Base-by-base conservation (phyloP, 2,113 vertebrate species). In the Riparia riparia region DNA sequence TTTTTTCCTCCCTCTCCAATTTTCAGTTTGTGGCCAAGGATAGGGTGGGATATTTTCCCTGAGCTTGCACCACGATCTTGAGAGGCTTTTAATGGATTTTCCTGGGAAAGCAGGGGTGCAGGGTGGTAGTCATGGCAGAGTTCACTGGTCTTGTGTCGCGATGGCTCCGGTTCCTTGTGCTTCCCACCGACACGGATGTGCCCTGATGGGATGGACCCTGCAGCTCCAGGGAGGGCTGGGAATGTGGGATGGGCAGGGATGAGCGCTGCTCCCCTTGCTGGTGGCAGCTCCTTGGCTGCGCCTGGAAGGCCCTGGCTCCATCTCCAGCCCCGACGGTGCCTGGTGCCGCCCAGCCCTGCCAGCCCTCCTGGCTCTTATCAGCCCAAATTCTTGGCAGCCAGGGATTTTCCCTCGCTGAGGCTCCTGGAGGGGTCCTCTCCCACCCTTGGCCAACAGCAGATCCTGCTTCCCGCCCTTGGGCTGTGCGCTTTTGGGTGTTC, bases 131-230 rank as follows among this genome's bases (percentile, higher is more conserved):
- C 29, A 24, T 1, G 20, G 81, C 58, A 56, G 42, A 57, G 7
- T 5, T 76, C 9, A 18, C 21, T 39, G 1, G 1, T 13, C 47
- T 57, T 9, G 17, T 57, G 39, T 82, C 22, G 2, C 1, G 1
- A 17, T 45, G 15, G 10, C 57, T 86, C 12, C 63, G 16, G 44
- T 24, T 83, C 34, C 45, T 73, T 10, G 12, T 60, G 34, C 50
- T 61, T 69, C 42, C 47, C 6, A 0, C 0, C 5, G 49, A 7
- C 3, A 2, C 0, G 1, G 28, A 32, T 0, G 0, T 29, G 41
- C 32, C 0, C 0, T 22, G 32, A 6, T 45, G 66, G 32, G 65
- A 58, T 56, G 64, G 60, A 73, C 22, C 15, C 44, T 72, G 78
- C 29, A 64, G 61, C 34, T 71, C 63, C 8, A 4, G 44, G 32